These are phyloP conservation scores for Trachelus iudaicus DNA, from an alignment of 2,888 invertebrate genomes.

Conservation along the genomic window DNA sequence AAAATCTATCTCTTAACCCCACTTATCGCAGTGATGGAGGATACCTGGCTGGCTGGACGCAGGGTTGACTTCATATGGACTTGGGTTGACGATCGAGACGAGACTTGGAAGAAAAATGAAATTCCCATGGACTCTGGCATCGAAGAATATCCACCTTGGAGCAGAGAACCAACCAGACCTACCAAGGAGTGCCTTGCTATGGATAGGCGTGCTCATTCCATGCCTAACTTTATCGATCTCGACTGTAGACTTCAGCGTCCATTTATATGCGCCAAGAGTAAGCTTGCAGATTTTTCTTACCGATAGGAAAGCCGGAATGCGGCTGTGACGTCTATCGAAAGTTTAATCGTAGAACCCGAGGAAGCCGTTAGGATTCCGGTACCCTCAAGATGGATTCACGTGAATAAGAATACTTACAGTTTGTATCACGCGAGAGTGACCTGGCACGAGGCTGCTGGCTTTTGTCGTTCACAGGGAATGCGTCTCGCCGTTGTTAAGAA, in stretches of 20 bases:
- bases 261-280: slow-evolving; percentile 68
- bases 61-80: slow-evolving; percentile 35
- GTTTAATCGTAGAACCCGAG: slow-evolving; percentile 25
- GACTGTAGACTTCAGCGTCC: slow-evolving; percentile 67
- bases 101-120: slow-evolving; percentile 30
- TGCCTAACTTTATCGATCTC: slow-evolving; percentile 69
- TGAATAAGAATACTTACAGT: slow-evolving; percentile 61
- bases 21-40: slow-evolving; percentile 33
- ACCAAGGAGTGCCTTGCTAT: slow-evolving; percentile 66
- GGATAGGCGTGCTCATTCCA: slow-evolving; percentile 67
- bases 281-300: slow-evolving; percentile 7
- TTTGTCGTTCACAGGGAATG: slow-evolving; percentile 67
- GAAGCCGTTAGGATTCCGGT: slow-evolving; percentile 33
- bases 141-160: slow-evolving; percentile 67
- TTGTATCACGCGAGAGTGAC: slow-evolving; percentile 66
- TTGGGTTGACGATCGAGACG: slow-evolving; percentile 34
- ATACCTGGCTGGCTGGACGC: slow-evolving; percentile 47
- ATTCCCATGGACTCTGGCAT: slow-evolving; percentile 65
- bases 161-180: slow-evolving; percentile 60
- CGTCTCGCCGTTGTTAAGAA: slow-evolving; percentile 67
- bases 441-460: slow-evolving; percentile 68
- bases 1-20: slow-evolving; percentile 1
- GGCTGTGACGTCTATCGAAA: background rate
- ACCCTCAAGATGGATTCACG: slow-evolving; percentile 39
- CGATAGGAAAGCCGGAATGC: background rate